Conservation (phyloP, 1,140 invertebrate genomes). For the Sitophilus oryzae region DNA sequence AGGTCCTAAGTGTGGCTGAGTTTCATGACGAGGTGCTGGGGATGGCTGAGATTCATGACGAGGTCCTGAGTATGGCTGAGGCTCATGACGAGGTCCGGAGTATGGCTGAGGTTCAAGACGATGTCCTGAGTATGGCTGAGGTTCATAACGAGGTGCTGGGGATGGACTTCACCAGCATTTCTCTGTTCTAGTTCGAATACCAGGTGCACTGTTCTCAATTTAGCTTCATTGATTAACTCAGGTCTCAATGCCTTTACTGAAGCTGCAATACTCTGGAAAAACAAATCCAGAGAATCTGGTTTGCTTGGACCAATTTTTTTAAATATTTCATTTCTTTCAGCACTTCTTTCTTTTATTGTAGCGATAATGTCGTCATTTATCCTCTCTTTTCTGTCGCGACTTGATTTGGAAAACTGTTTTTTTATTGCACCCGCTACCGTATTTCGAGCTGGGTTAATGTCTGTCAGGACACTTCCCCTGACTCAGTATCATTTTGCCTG, state of each 20-base stretch:
- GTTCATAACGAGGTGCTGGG: no score
- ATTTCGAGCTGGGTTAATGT: constrained; percentile 1
- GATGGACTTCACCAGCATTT: not conserved
- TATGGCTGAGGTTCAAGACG: not conserved
- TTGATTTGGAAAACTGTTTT: constrained; percentile 3
- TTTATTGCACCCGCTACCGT: not conserved
- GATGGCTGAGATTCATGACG: no score
- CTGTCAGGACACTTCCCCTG: not conserved
- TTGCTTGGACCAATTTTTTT: constrained; percentile 5
- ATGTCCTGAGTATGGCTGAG: not conserved
- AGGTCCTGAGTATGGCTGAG: no score
- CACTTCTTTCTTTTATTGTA: constrained; percentile 4
- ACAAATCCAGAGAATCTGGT: no score
- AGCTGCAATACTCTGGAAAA: constrained; percentile 5
- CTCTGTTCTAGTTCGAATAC: constrained; percentile 1
- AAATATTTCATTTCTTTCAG: constrained; percentile 1
- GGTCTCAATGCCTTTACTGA: constrained; percentile 3
- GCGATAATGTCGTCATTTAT: not conserved
- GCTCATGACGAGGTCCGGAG: no score
- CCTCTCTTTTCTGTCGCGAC: constrained; percentile 1
- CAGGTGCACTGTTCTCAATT: constrained; percentile 1
- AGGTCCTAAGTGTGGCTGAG: no score
- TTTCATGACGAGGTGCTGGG: no score
- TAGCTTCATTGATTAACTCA: constrained; percentile 1
- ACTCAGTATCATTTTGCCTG: constrained; percentile 4